Evolutionary conservation across 2,113 vertebrate species (phyloP), one percentile per base, ranked within the genome.

Genomic region (Galbula dea): DNA sequence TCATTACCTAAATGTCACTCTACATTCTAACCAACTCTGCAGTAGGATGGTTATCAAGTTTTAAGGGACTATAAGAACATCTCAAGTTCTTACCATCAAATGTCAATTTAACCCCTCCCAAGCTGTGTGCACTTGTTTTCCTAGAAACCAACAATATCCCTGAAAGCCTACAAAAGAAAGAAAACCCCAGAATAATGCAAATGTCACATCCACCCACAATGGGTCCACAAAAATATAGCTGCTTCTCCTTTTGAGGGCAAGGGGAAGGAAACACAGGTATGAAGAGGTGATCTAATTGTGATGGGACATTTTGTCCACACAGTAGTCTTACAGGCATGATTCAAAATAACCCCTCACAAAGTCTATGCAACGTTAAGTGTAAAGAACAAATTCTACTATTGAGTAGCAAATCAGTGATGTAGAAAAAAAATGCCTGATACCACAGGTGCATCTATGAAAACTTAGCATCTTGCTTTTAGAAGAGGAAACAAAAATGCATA

Each of bases 401-500:
- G 29, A 85, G 48, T 24, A 68, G 57, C 26, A 82, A 80, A 84
- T n/a, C 12, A 9, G 14, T 18, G 24, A 91, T 10, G 13, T 13
- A 68, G 51, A 83, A 76, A 24, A n/a, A 39, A 74, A 89, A 57
- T 7, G 51, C 22, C 37, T 39, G 61, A 41, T 72, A 62, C 37
- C 63, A 88, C 43, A 88, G 61, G 78, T 88, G 72, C 52, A 34
- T 0, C 1, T 36, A n/a, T 10, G 16, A 79, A 51, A 76, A 83
- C 10, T 43, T 52, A 39, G 54, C 58, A 88, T 87, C 63, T 87
- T 67, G 36, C 23, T 73, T 91, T 78, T 55, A 61, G 65, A 88
- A 92, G 73, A 96, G 87, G 89, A 96, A 96, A 96, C 91, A 96
- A 95, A 94, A 95, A 90, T 95, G 76, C 96, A 51, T 94, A 74